Percentiles rank a stretch among this genome's conserved stretches.
Conservation (phyloP, 2,113 vertebrate species). For the Fukomys damarensis region DNA sequence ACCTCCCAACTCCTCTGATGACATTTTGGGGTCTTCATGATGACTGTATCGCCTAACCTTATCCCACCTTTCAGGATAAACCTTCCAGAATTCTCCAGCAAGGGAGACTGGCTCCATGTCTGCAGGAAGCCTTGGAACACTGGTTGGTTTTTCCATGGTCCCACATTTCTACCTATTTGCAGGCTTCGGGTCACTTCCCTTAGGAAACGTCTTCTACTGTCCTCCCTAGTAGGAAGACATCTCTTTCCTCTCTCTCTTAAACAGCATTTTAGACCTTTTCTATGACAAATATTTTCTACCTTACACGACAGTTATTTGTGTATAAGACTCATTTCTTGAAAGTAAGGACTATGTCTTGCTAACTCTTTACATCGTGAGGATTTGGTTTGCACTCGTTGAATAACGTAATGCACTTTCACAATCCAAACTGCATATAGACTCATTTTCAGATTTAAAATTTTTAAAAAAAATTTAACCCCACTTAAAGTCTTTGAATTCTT, state of each 20-base stretch:
- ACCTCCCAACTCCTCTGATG: neutral
- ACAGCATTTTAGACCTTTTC: neutral
- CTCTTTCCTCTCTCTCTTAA: slow-evolving; percentile 36
- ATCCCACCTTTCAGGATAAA: neutral
- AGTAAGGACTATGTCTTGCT: neutral
- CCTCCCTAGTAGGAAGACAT: neutral
- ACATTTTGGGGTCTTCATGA: neutral
- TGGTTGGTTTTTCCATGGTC: neutral
- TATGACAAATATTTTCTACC: slow-evolving; percentile 32
- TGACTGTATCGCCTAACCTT: no score
- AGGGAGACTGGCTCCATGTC: neutral
- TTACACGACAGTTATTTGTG: neutral
- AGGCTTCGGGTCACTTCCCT: slow-evolving; percentile 38
- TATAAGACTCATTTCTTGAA: slow-evolving; percentile 12
- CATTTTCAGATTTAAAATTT: neutral
- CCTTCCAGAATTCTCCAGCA: neutral
- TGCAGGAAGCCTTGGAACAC: neutral
- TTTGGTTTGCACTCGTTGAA: neutral
- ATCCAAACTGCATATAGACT: neutral
- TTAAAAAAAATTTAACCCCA: no score
- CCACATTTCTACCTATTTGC: neutral
- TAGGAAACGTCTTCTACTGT: slow-evolving; percentile 15
- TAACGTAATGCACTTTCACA: neutral
- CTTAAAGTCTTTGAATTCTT: slow-evolving; percentile 20
- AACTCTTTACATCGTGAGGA: neutral